Evolutionary conservation across 2,888 invertebrate genomes (phyloP).

Genomic region (Mycalesis mineus): DNA sequence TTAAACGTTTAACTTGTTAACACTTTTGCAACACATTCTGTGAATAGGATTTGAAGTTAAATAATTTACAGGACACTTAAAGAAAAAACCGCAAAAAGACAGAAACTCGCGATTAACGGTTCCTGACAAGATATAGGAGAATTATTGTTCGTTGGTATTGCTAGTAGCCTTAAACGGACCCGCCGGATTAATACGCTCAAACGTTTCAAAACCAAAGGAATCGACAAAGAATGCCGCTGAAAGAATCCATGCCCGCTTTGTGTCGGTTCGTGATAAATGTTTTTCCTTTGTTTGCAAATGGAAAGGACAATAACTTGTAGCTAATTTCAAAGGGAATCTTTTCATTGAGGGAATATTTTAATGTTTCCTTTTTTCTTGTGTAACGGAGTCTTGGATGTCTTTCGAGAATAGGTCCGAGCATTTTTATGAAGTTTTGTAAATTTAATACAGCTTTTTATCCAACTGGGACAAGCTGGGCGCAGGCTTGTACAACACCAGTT

Average conservation of each 20-base stretch:
- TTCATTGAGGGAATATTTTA: slow-evolving; percentile 12
- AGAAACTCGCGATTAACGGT: too few relatives aligned
- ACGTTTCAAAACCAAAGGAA: slow-evolving; percentile 60
- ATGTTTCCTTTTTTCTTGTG: slow-evolving; percentile 11
- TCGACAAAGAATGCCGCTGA: slow-evolving; percentile 44
- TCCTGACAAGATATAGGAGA: too few relatives aligned
- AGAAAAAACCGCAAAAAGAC: too few relatives aligned
- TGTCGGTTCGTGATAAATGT: slow-evolving; percentile 51
- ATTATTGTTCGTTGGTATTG: too few relatives aligned
- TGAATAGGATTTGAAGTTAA: too few relatives aligned
- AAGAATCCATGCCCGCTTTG: slow-evolving; percentile 58
- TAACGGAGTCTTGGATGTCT: slow-evolving; percentile 1
- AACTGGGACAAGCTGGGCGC: neutral
- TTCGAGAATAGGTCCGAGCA: neutral
- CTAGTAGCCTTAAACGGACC: slow-evolving; percentile 67
- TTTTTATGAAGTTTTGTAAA: neutral
- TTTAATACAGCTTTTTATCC: neutral
- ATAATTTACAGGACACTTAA: too few relatives aligned
- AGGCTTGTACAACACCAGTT: neutral
- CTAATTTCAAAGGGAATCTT: slow-evolving; percentile 27
- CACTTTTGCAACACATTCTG: too few relatives aligned
- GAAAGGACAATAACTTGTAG: slow-evolving; percentile 26
- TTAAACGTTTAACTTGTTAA: too few relatives aligned
- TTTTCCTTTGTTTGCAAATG: slow-evolving; percentile 44
- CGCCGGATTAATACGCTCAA: slow-evolving; percentile 48